Base-by-base conservation (phyloP, 2,113 vertebrate species). In the Ammospiza caudacuta region DNA sequence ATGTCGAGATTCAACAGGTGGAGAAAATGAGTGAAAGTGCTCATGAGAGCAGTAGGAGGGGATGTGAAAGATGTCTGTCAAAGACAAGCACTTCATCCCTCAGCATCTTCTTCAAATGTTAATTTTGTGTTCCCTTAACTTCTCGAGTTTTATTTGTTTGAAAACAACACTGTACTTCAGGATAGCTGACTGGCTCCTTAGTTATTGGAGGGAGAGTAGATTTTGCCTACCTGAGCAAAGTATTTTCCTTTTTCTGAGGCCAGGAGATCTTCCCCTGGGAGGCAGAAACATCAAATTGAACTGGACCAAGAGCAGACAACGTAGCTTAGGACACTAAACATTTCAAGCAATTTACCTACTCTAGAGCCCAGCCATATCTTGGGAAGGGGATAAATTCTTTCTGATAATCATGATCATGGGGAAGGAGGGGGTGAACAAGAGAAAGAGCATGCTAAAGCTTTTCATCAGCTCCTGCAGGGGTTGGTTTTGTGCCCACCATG, bases 361-460 rank as follows among this genome's bases (percentile, higher is more conserved):
- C 35, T 20, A 59, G 24, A 39, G 24, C 15, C 13, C 33, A 73
- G 39, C 2, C 0, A 0, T 27, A 21, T 21, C 55, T 83, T 6
- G 1, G 9, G 23, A 92, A 83, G 13, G 14, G 25, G 9, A 5
- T 25, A 58, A 55, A 47, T 72, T 80, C 12, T 75, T 88, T 75
- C 12, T 33, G 8, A 9, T 35, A 16, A 24, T 4, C 7, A 4
- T 1, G 4, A 14, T 12, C 6, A 62, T 6, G 22, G 21, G 24
- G 24, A 87, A 55, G 9, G 18, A 63, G 21, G 7, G 2, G 2
- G 9, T 75, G 12, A 73, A 49, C 24, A 9, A 55, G 57, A 76
- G 28, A 0, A 2, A 72, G 15, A 61, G 8, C 8, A 44, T 0
- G 1, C 5, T 1, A 1, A n/a, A 19, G 7, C 29, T 49, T 81